Base-by-base conservation (phyloP, 2,797 vertebrate species). In the Sitta carolinensis region DNA sequence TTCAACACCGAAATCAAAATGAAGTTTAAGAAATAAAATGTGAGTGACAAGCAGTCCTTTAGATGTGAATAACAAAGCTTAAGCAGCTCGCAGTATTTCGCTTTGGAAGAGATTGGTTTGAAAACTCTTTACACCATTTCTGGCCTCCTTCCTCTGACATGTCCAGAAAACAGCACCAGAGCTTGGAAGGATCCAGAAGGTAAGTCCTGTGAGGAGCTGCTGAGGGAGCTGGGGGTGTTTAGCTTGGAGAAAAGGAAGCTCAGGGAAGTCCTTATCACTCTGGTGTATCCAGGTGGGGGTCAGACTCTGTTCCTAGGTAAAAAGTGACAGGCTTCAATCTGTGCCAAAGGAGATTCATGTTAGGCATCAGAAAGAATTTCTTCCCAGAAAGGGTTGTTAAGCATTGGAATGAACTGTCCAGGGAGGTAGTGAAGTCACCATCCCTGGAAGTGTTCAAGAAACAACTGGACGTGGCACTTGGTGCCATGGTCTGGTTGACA, bases 21-120 rank as follows among this genome's bases (percentile, higher is more conserved):
- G 67, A 95, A 90, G 38, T 81, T 89, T 89, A 74, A 58, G 69
- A 72, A 88, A 9, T 34, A 30, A 88, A 59, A 76, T 59, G 9
- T 66, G 80, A 86, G 13, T 72, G 62, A 72, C 42, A 84, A 76
- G 30, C 16, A 79, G 47, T 55, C 16, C 20, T 85, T 74, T 51
- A 45, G 21, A 48, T 59, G 17, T 8, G 7, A 47, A 13, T 75
- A 52, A 82, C 55, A 72, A n/a, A 83, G 55, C 61, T 54, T 52
- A 57, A 67, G 89, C 45, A 64, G 23, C 29, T 83, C n/a, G 6
- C 36, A 69, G 3, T 45, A 62, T 15, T 66, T 81, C 58, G 20
- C 38, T 91, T 80, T 72, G 50, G 64, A 90, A 63, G 13, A 38
- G 27, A 68, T 76, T 9, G 2, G 13, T 34, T 62, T 81, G 22